These are phyloP conservation scores for Chelon auratus DNA, from an alignment of 2,797 vertebrate species.

Conservation along the genomic window DNA sequence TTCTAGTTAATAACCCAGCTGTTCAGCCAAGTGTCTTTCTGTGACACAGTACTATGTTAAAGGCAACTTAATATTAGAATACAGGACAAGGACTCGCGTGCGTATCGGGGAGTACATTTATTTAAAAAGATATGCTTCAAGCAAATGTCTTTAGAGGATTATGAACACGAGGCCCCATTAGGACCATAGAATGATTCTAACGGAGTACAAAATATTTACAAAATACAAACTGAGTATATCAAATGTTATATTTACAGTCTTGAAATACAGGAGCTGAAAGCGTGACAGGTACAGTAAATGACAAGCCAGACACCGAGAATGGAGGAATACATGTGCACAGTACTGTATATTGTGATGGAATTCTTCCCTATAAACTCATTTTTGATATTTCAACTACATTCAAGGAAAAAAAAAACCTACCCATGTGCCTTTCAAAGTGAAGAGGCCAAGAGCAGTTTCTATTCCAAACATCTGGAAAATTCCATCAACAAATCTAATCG, in stretches of 20 bases:
- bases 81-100: background rate
- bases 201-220: slow-evolving; percentile 85
- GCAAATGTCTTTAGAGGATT: slow-evolving; percentile 59
- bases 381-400: background rate
- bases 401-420: background rate
- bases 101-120: slow-evolving; percentile 59
- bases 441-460: background rate
- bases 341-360: slow-evolving; percentile 21
- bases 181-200: slow-evolving; percentile 71
- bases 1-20: background rate
- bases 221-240: slow-evolving; percentile 79
- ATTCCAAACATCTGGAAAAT: background rate
- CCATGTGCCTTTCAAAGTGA: background rate
- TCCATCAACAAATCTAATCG: background rate
- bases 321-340: slow-evolving; percentile 41
- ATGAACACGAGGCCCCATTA: slow-evolving; percentile 57
- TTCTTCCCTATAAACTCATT: slow-evolving; percentile 2
- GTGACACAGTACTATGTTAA: background rate
- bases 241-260: slow-evolving; percentile 81
- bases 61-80: background rate
- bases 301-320: slow-evolving; percentile 32
- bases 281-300: slow-evolving; percentile 41
- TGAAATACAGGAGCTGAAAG: slow-evolving; percentile 68
- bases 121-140: slow-evolving; percentile 70
- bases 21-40: no score